Evolutionary conservation across 1,140 invertebrate species (phyloP).

Genomic region (Brachionus rubens): DNA sequence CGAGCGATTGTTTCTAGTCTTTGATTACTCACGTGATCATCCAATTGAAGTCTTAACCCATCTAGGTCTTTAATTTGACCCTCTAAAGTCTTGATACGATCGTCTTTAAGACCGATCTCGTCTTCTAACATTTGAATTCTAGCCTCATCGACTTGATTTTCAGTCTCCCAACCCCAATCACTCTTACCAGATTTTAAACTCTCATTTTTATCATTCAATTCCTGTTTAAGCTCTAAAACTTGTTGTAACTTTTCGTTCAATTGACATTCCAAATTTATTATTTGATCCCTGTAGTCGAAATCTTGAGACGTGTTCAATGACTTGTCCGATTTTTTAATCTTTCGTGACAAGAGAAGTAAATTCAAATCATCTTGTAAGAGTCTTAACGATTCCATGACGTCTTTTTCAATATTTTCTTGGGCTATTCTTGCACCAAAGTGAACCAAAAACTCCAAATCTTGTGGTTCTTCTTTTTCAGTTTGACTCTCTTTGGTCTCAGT

Average conservation of each 20-base stretch:
- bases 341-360: not conserved
- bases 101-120: not conserved
- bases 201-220: not conserved
- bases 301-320: not conserved
- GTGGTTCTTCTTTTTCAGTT: too few relatives aligned
- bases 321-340: not conserved
- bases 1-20: too few relatives aligned
- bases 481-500: not conserved
- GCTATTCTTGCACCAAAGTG: constrained; percentile 3
- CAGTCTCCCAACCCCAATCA: not conserved
- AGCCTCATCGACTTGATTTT: not conserved
- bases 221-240: not conserved
- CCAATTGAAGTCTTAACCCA: too few relatives aligned
- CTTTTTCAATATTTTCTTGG: not conserved
- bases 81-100: not conserved
- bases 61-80: not conserved
- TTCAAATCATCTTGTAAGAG: not conserved
- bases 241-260: not conserved
- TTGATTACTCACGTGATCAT: too few relatives aligned
- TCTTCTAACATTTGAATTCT: not conserved
- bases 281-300: constrained; percentile 28
- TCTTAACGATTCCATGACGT: not conserved
- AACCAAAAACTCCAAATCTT: not conserved
- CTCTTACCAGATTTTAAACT: not conserved
- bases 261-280: constrained; percentile 8